Base-by-base conservation (phyloP, 1,140 invertebrate genomes). In the Andricus grossulariae region DNA sequence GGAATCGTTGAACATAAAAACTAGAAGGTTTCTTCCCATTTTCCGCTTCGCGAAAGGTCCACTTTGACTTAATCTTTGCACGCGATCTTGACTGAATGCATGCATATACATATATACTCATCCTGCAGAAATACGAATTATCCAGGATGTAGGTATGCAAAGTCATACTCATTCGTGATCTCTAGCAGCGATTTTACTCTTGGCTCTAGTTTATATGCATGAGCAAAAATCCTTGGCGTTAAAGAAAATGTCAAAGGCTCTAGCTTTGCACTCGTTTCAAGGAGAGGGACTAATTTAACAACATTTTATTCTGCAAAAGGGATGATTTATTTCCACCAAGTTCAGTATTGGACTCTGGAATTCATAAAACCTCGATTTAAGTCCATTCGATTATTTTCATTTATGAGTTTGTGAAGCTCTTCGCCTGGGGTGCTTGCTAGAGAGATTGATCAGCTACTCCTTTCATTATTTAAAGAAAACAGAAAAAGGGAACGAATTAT, bases 211-310 rank as follows among this genome's bases (percentile, higher is more conserved):
- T 81, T 76, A 71, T 79, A 76, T 80, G 50, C 52, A 82, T 75
- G 74, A 83, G 72, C 84, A 76, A 83, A 87, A 83, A 87, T 86
- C 85, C 87, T 89, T 88, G 85, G 80, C 51, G 79, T 66, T 50
- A 66, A 66, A 66, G 60, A 66, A 88, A 87, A 89, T 88, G 84
- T 85, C 82, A 84, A 81, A 86, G 81, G 79, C 74, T 75, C 74
- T 70, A 60, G 79, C 51, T 78, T 51, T 80, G 54, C 71, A 75
- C 32, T 50, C 21, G 39, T 78, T 78, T 73, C 18, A 76, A 78
- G 57, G 50, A 57, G 50, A 78, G 18, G 71, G 71, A 3, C 51
- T 66, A 45, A 55, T 45, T 45, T 11, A 45, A 45, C 0, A 1
- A 45, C 7, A 45, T 10, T 45, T 45, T 45, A 10, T 7, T 45